Evolutionary conservation across 1,140 invertebrate genomes (phyloP).

Genomic region (Bombus cullumanus): DNA sequence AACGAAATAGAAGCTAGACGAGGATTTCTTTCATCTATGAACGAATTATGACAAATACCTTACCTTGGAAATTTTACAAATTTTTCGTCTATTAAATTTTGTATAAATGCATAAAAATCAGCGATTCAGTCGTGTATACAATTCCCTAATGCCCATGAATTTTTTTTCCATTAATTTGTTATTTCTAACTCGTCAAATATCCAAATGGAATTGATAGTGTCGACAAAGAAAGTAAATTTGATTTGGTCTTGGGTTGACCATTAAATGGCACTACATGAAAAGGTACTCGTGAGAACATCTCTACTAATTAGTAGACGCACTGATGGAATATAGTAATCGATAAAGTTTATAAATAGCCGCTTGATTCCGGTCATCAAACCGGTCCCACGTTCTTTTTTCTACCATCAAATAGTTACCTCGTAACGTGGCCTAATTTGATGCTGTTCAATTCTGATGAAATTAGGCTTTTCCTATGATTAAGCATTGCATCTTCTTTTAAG

Average conservation of each 20-base stretch:
- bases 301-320: slow-evolving; percentile 58
- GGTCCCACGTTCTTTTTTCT: not conserved
- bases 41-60: too few relatives aligned
- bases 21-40: too few relatives aligned
- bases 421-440: not conserved
- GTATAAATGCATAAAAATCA: too few relatives aligned
- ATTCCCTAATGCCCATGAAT: too few relatives aligned
- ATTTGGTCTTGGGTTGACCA: not conserved
- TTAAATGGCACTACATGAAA: not conserved
- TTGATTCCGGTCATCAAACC: slow-evolving; percentile 13
- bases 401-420: slow-evolving; percentile 17
- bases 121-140: not conserved
- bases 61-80: too few relatives aligned
- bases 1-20: too few relatives aligned
- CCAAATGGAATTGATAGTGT: not conserved
- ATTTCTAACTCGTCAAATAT: too few relatives aligned
- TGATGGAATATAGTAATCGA: slow-evolving; percentile 22
- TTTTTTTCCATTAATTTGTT: not conserved
- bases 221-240: slow-evolving; percentile 28
- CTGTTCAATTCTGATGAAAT: not conserved
- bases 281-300: slow-evolving; percentile 11
- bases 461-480: not conserved
- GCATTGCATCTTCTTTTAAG: not conserved
- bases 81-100: too few relatives aligned
- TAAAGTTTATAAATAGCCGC: slow-evolving; percentile 24